Base-by-base conservation (phyloP, 2,888 invertebrate genomes). In the Eustalomyia histrio region DNA sequence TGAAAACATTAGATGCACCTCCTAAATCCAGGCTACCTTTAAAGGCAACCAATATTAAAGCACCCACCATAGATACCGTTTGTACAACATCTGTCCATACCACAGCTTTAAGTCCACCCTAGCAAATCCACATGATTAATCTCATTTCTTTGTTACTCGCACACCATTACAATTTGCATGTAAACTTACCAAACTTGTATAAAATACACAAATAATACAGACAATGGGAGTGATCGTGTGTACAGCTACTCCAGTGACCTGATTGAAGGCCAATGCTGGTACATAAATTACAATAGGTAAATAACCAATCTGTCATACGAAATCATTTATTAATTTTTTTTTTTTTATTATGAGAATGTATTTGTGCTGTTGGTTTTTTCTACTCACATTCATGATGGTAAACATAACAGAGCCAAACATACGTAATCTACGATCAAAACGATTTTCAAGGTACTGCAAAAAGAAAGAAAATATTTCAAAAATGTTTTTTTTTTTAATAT, bases 151-250 rank as follows among this genome's bases (percentile, higher is more conserved):
- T 29, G 7, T 29, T 29, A 6, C 29, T 6, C 29, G 3, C 29
- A 29, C 6, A 29, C 29, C 29, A 29, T 29, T 6, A 6, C 7
- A 3, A 29, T 4, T 7, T 4, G 7, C 29, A 10, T 29, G 60
- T n/a, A 4, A 61, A 92, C 94, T 93, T 91, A 96, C 95, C 89
- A 95, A 92, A 84, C 95, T 94, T 0, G 96, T 97, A 87, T 97
- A 97, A 89, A 97, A 95, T 76, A 96, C 95, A 90, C 97, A 97
- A 72, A 97, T 95, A 50, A 95, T 87, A 86, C 96, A 96, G 10
- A 97, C 95, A 50, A 95, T 93, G 2, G 96, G 94, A 0, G 97
- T 96, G 10, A 96, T 94, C 29, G 95, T 92, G 89, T 97, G 96
- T 10, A 97, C 93, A 83, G 94, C 94, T 3, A 97, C 93, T 52